Evolutionary conservation across 2,888 invertebrate genomes (phyloP).

Genomic region (Agrochola macilenta): DNA sequence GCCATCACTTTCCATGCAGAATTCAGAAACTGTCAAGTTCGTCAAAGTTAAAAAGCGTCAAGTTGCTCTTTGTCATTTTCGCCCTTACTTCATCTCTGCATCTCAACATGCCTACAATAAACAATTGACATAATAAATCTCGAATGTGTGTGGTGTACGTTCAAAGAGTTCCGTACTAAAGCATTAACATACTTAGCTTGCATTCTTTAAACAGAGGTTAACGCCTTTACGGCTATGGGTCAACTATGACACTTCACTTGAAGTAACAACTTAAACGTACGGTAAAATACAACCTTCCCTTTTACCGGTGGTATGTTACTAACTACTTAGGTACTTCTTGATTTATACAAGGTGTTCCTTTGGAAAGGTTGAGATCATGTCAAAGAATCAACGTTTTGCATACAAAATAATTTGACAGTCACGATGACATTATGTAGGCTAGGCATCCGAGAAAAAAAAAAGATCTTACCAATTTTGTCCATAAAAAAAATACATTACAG

Average conservation of each 20-base stretch:
- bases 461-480: too few species aligned
- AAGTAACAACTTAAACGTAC: constrained; percentile 16
- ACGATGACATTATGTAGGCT: too few species aligned
- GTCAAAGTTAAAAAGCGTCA: neutral
- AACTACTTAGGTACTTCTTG: too few species aligned
- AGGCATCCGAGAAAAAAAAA: too few species aligned
- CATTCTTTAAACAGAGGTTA: constrained; percentile 29
- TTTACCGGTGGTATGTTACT: constrained; percentile 7
- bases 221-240: constrained; percentile 26
- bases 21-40: neutral
- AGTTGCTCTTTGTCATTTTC: neutral
- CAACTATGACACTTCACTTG: constrained; percentile 15
- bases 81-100: neutral
- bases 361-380: too few species aligned
- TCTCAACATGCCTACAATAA: neutral
- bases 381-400: too few species aligned
- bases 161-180: constrained; percentile 19
- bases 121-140: constrained; percentile 15
- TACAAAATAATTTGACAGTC: too few species aligned
- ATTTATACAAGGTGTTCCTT: too few species aligned
- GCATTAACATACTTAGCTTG: constrained; percentile 39
- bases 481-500: too few species aligned
- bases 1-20: neutral
- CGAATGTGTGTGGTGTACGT: neutral
- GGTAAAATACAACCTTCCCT: constrained; percentile 38